phyloP scores from a whole-genome alignment of 1,140 invertebrate genomes.

The Bombus polaris region DNA sequence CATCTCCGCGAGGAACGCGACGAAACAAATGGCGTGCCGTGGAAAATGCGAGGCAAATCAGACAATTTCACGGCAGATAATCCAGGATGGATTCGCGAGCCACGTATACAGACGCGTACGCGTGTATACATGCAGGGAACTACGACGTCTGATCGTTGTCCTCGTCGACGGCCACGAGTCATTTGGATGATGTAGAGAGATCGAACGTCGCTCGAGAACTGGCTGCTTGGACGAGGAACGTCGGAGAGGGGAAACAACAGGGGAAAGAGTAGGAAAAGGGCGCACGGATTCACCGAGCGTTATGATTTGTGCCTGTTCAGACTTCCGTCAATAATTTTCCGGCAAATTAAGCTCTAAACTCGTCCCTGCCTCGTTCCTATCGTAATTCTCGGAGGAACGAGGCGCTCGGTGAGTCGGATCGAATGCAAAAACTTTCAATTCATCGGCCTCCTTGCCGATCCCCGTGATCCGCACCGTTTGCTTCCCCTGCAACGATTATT shows the following conservation, averaged over 20 bases:
- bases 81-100: slow-evolving; percentile 69
- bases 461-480: slow-evolving; percentile 6
- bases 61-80: slow-evolving; percentile 79
- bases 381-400: slow-evolving; percentile 58
- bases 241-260: background rate
- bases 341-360: slow-evolving; percentile 79
- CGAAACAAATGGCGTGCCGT: slow-evolving; percentile 65
- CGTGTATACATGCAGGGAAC: background rate
- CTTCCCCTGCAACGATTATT: slow-evolving; percentile 37
- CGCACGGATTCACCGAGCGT: slow-evolving; percentile 79
- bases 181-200: slow-evolving; percentile 72
- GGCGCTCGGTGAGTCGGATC: background rate
- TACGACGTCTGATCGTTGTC: slow-evolving; percentile 3
- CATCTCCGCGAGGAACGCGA: slow-evolving; percentile 32
- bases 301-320: slow-evolving; percentile 80
- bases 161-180: slow-evolving; percentile 54
- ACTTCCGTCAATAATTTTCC: slow-evolving; percentile 82
- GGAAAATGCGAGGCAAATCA: slow-evolving; percentile 77
- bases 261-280: slow-evolving; percentile 19
- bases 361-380: background rate
- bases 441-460: slow-evolving; percentile 47
- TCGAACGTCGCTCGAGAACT: slow-evolving; percentile 54
- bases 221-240: background rate
- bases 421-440: slow-evolving; percentile 59
- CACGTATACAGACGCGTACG: slow-evolving; percentile 25